Percentiles rank a stretch among this genome's conserved stretches.
phyloP scores from a whole-genome alignment of 64 coral and sea anemone genomes.

The Catalaphyllia jardinei region DNA sequence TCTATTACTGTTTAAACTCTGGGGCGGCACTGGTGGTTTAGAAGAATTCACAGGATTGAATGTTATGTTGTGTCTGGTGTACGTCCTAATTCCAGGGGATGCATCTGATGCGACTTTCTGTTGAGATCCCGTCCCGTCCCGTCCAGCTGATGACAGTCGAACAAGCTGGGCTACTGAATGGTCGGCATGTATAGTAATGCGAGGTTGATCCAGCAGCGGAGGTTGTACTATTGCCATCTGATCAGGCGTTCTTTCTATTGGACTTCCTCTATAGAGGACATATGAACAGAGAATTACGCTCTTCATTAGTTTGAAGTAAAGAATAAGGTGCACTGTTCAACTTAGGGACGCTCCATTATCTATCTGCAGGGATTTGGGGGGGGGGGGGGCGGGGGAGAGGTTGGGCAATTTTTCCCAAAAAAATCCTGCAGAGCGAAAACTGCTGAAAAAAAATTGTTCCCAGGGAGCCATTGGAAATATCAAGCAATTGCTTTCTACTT shows the following conservation, averaged over 20 bases:
- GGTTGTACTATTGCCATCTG: background rate
- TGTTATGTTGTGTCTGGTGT: slow-evolving; percentile 6
- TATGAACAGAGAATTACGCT: too few relatives aligned
- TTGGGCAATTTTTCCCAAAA: background rate
- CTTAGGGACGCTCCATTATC: too few relatives aligned
- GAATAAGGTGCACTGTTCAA: too few relatives aligned
- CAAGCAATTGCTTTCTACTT: too few relatives aligned
- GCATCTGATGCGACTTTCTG: background rate
- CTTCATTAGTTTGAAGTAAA: too few relatives aligned
- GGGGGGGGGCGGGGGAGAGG: too few relatives aligned
- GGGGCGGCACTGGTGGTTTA: slow-evolving; percentile 20
- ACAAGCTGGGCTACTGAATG: background rate
- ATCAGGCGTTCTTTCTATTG: background rate
- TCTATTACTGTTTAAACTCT: slow-evolving; percentile 4
- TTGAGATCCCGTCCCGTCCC: background rate
- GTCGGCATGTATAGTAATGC: background rate
- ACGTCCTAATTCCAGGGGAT: background rate
- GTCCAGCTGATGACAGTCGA: slow-evolving; percentile 14
- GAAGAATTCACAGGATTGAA: background rate
- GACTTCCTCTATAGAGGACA: too few relatives aligned
- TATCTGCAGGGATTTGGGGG: too few relatives aligned
- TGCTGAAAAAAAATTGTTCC: too few relatives aligned
- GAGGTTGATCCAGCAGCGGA: background rate
- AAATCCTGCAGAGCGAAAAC: too few relatives aligned
- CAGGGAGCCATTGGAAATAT: too few relatives aligned